Evolutionary conservation across 2,888 invertebrate species (phyloP).

Genomic region (Fissipunctia ypsillon): DNA sequence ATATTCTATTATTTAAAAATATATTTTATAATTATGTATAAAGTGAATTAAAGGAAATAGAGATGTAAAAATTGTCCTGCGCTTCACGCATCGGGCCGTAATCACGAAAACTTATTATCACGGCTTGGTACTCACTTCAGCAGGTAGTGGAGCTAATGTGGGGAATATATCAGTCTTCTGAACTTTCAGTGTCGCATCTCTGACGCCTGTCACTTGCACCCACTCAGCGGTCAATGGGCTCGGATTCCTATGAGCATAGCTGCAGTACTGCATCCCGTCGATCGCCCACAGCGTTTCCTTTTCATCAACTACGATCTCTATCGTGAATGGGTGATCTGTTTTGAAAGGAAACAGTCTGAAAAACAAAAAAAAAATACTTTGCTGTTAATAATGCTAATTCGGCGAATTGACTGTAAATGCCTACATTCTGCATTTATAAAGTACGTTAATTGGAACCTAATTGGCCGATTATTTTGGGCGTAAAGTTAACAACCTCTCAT

Average conservation of each 20-base stretch:
- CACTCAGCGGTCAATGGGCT: conserved; percentile 79
- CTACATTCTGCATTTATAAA: neutral
- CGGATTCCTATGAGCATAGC: conserved; percentile 91
- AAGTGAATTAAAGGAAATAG: too few species aligned
- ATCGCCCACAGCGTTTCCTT: conserved; percentile 92
- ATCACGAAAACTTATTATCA: neutral
- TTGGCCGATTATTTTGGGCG: neutral
- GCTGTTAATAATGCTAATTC: conserved; percentile 30
- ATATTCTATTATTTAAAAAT: too few species aligned
- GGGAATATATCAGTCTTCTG: conserved; percentile 89
- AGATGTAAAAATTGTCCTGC: neutral
- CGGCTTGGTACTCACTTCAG: conserved; percentile 73
- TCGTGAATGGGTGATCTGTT: conserved; percentile 86
- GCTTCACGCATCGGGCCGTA: neutral
- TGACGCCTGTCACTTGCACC: conserved; percentile 90
- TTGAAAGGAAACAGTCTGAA: conserved; percentile 88
- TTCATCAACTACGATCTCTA: conserved; percentile 91
- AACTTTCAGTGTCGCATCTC: conserved; percentile 92
- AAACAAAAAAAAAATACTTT: conserved; percentile 58
- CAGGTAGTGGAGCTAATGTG: conserved; percentile 72
- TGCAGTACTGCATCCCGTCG: conserved; percentile 94
- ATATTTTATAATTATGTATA: too few species aligned
- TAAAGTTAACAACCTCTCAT: conserved; percentile 11
- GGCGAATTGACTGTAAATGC: neutral
- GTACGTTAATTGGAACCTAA: conserved; percentile 3